Evolutionary conservation across 2,113 vertebrate genomes (phyloP), one percentile per base, ranked within the genome.

Genomic region (Solenodon paradoxus): DNA sequence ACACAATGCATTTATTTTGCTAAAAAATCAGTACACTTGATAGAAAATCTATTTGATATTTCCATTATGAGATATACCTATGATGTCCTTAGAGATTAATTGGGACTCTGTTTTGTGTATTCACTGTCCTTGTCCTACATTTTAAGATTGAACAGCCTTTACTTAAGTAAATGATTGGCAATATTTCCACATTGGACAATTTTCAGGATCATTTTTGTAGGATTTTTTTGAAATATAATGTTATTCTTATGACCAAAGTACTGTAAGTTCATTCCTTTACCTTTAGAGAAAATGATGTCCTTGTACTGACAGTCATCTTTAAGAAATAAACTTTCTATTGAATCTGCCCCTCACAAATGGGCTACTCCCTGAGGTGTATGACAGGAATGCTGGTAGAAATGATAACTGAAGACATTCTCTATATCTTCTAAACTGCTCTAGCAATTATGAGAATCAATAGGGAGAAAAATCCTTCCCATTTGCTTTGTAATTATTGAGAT

Each of bases 241-340:
- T 95, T 0, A 0, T 47, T 47, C 0, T 10, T 49, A 49, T 28
- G 9, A 19, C 86, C 32, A 77, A 57, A 13, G 55, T 89, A 88
- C 13, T 59, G 91, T 66, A 30, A 1, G 9, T 82, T 94, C 71
- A 55, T 75, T 57, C 40, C 20, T 94, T 97, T 96, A 81, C 87
- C 88, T 88, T 82, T 66, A 86, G 93, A 97, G 85, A 92, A 72
- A 79, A 90, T 68, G 72, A 19, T 69, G 53, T n/a, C 68, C 74
- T 96, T 96, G 75, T 90, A 97, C 83, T 81, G 83, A 97, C 78
- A 97, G 94, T 92, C 35, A 30, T 91, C 94, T 88, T 95, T 71
- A 92, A 89, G 74, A 88, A 97, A 94, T 53, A 96, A 69, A 64
- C 55, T 80, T 15, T 96, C 77, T 95, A 94, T 95, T 92, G 94